A percentile compares a stretch with the other conserved stretches of the same genome.
These are phyloP conservation scores for Epsilonema sp. DNA, from an alignment of 2,888 invertebrate species.

Conservation along the genomic window DNA sequence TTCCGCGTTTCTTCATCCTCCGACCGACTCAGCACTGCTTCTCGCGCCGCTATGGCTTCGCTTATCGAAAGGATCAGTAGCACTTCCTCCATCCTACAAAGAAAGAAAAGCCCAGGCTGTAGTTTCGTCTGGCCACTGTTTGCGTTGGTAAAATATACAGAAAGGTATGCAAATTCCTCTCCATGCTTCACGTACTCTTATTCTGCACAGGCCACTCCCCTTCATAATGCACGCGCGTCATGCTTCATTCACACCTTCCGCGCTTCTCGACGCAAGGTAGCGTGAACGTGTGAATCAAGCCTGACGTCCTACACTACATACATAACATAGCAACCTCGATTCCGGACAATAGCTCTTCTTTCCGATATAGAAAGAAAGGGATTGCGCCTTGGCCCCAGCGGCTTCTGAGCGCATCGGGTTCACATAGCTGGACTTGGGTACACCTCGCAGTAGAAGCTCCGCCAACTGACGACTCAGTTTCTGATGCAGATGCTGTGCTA, in stretches of 20 bases:
- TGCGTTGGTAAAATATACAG: too few relatives aligned
- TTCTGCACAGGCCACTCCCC: too few relatives aligned
- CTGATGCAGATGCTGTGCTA: slow-evolving; percentile 49
- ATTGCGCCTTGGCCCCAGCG: slow-evolving; percentile 53
- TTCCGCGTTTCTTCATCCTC: slow-evolving; percentile 74
- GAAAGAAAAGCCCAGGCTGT: too few relatives aligned
- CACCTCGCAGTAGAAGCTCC: slow-evolving; percentile 64
- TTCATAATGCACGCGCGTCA: too few relatives aligned
- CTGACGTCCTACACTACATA: too few relatives aligned
- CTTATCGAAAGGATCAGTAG: slow-evolving; percentile 60
- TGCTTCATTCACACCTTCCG: too few relatives aligned
- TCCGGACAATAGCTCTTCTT: not conserved
- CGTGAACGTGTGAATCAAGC: too few relatives aligned
- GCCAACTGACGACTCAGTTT: slow-evolving; percentile 71
- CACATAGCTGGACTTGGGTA: slow-evolving; percentile 22
- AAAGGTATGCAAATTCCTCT: too few relatives aligned
- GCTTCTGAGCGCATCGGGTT: slow-evolving; percentile 19
- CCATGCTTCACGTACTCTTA: too few relatives aligned
- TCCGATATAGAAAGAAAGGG: not conserved
- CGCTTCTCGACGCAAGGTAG: too few relatives aligned
- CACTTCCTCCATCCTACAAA: slow-evolving; percentile 75
- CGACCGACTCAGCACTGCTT: slow-evolving; percentile 79
- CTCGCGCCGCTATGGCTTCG: slow-evolving; percentile 52
- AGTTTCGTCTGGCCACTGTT: too few relatives aligned
- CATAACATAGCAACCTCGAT: too few relatives aligned